Conservation (phyloP, 1,140 invertebrate genomes). For the Vanessa atalanta region DNA sequence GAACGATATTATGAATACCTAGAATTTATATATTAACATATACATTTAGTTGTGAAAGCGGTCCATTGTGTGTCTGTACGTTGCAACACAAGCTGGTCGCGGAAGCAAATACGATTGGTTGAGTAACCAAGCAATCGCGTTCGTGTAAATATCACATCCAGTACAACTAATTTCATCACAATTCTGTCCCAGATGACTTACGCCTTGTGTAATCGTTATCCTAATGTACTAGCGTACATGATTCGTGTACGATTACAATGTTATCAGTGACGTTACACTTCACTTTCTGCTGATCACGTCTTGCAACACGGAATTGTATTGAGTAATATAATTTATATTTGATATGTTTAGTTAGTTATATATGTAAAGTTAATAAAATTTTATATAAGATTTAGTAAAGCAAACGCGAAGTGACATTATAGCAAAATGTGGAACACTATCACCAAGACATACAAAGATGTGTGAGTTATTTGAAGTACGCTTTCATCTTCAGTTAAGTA, state of each 20-base stretch:
- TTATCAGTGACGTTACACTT: slow-evolving; percentile 3
- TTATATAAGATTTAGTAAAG: no score
- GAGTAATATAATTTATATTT: no score
- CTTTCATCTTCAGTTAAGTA: no score
- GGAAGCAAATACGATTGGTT: slow-evolving; percentile 45
- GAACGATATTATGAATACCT: no score
- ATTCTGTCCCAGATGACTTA: slow-evolving; percentile 28
- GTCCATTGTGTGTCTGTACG: slow-evolving; percentile 9
- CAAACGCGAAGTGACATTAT: no score
- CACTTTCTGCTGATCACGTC: neutral
- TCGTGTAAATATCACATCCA: slow-evolving; percentile 29
- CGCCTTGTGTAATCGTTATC: slow-evolving; percentile 19
- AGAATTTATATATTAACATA: neutral
- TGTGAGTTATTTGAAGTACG: no score
- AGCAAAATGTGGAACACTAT: no score
- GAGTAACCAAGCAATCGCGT: slow-evolving; percentile 38
- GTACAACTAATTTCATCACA: slow-evolving; percentile 27
- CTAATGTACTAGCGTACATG: slow-evolving; percentile 1
- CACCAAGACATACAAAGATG: no score
- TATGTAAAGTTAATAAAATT: no score
- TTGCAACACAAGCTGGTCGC: slow-evolving; percentile 36
- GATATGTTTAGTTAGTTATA: no score
- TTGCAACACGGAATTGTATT: neutral
- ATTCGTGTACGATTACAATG: neutral
- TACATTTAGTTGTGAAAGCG: slow-evolving; percentile 28